Percentiles rank a stretch among this genome's conserved stretches.
These are phyloP conservation scores for Catocala nupta DNA, from an alignment of 2,888 invertebrate species.

Conservation along the genomic window DNA sequence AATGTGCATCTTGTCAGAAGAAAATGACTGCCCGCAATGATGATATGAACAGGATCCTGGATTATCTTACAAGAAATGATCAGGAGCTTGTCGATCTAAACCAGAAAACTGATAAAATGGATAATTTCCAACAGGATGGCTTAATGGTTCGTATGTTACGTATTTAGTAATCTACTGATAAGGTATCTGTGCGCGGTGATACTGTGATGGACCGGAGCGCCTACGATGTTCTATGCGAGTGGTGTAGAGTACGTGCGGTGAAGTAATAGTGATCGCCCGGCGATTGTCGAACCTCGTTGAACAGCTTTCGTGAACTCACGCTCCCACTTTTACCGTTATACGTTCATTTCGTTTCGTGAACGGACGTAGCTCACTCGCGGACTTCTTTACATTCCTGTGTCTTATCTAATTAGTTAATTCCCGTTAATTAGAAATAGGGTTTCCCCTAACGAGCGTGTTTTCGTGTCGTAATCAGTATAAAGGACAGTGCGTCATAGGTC, in stretches of 20 bases:
- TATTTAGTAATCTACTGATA: slow-evolving; percentile 64
- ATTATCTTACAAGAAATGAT: slow-evolving; percentile 75
- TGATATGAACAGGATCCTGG: slow-evolving; percentile 79
- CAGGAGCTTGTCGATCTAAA: slow-evolving; percentile 63
- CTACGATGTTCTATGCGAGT: slow-evolving; percentile 54
- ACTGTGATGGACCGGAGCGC: slow-evolving; percentile 57
- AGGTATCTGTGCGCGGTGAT: slow-evolving; percentile 60
- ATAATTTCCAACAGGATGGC: slow-evolving; percentile 72
- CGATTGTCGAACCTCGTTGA: slow-evolving; percentile 72
- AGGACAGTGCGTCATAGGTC: slow-evolving; percentile 53
- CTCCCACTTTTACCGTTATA: slow-evolving; percentile 85
- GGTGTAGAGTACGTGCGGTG: slow-evolving; percentile 69
- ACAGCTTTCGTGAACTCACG: slow-evolving; percentile 82
- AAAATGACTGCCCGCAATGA: slow-evolving; percentile 77
- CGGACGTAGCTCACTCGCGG: slow-evolving; percentile 74
- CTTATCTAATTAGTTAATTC: slow-evolving; percentile 69
- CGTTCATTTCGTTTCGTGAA: slow-evolving; percentile 83
- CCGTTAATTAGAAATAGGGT: slow-evolving; percentile 59
- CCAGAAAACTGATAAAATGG: slow-evolving; percentile 73
- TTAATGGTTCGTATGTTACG: slow-evolving; percentile 73
- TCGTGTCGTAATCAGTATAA: slow-evolving; percentile 49
- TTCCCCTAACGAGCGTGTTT: slow-evolving; percentile 63
- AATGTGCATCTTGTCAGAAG: slow-evolving; percentile 52
- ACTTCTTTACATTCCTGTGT: slow-evolving; percentile 54
- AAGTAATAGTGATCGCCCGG: slow-evolving; percentile 77